phyloP scores from a whole-genome alignment of 2,888 invertebrate species.

The Amorpha juglandis region DNA sequence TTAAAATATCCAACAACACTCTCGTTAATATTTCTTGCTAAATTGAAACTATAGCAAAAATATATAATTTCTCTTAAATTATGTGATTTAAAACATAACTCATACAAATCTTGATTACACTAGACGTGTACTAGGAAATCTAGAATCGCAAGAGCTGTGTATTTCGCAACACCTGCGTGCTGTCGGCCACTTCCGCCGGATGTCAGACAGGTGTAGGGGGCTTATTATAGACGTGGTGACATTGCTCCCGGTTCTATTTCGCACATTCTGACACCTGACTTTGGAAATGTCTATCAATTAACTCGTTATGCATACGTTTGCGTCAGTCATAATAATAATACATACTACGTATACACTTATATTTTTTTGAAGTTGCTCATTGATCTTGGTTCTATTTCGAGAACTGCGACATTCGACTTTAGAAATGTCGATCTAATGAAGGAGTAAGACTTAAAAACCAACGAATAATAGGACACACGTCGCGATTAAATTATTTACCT shows the following conservation, averaged over 20 bases:
- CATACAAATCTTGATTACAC: slow-evolving; percentile 15
- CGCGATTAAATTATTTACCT: too few species aligned
- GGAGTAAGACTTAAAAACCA: too few species aligned
- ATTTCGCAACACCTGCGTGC: slow-evolving; percentile 43
- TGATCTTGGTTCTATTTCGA: too few species aligned
- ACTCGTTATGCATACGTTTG: background rate
- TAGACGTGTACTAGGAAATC: slow-evolving; percentile 34
- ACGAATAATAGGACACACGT: too few species aligned
- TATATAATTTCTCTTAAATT: background rate
- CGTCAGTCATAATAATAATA: too few species aligned
- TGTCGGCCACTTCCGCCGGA: slow-evolving; percentile 48
- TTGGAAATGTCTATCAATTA: slow-evolving; percentile 10
- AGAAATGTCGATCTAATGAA: too few species aligned
- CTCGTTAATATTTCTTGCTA: too few species aligned
- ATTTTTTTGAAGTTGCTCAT: too few species aligned
- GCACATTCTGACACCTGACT: background rate
- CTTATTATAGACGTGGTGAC: slow-evolving; percentile 34
- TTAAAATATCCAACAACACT: too few species aligned
- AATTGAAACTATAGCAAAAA: background rate
- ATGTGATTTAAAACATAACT: background rate
- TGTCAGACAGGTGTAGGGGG: slow-evolving; percentile 35
- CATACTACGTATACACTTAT: background rate
- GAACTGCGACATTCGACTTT: too few species aligned
- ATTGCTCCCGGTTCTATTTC: slow-evolving; percentile 12
- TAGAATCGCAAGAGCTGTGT: background rate